Base-by-base conservation (phyloP, 2,888 invertebrate species). In the Anthophora plumipes region DNA sequence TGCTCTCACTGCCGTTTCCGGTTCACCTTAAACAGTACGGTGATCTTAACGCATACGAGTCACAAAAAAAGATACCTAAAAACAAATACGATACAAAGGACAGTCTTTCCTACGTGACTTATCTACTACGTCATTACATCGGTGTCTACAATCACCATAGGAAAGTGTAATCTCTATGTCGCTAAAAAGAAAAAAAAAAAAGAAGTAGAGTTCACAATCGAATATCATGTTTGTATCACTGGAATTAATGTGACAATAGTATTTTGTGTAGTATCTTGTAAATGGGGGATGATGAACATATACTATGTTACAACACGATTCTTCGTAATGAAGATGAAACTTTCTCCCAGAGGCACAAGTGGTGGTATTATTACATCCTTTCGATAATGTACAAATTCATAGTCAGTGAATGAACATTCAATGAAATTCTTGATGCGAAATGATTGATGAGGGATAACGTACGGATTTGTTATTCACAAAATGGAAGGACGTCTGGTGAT, bases 31-130 rank as follows among this genome's bases (percentile, higher is more conserved):
- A 72, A 67, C 39, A 61, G 48, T 81, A 79, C 78, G 39, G 79
- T 81, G 78, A 74, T 79, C 60, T 74, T 61, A 74, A 81, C 79
- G 73, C 73, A 81, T 74, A 79, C 70, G 79, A 52, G 25, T 74
- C 63, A 69, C 66, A 81, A 54, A 61, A 74, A n/a, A 50, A 70
- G 66, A 37, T 78, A 73, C 69, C 78, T 78, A 73, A 69, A 68
- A 69, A 68, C 59, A 80, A 55, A 78, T 79, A 82, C 80, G 71
- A 63, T 82, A 82, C 81, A 82, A 71, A 75, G 80, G 74, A 54
- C 39, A 74, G 50, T 82, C 70, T 82, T 39, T 82, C 75, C 80
- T 82, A 82, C 80, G 70, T 82, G 80, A 68, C 74, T 80, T 82
- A 82, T 79, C 80, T 80, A 75, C 80, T 80, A 82, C 68, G 55